Base-by-base conservation (phyloP, 1,140 invertebrate genomes). In the Drosophila chauvacae region DNA sequence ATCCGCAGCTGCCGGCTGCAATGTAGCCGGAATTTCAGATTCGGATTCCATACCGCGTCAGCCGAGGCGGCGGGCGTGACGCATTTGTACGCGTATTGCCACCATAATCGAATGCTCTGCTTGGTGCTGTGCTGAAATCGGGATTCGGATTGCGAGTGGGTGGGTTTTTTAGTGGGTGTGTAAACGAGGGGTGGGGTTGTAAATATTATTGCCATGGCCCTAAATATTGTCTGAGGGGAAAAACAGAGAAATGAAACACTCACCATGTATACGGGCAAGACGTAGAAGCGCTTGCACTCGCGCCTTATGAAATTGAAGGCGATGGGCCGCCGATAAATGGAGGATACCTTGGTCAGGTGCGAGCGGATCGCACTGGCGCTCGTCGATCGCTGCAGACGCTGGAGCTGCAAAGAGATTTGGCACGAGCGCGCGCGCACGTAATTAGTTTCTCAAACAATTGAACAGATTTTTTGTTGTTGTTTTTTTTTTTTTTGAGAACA, bases 81-180 rank as follows among this genome's bases (percentile, higher is more conserved):
- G 68, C 85, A 90, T 48, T 88, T 90, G 55, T 79, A 90, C 35
- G 85, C 85, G 35, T 90, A 90, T 64, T 90, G 85, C 85, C 85
- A 90, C 85, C 85, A 90, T 45, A 90, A 59, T 51, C 85, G 85
- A 37, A 88, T 76, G 61, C 65, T 85, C 35, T 90, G 78, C 64
- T 90, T 90, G 56, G 81, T 76, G 59, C 85, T 90, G 61, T 90
- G 81, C 85, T 90, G 65, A 53, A 70, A 68, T 68, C 51, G 59
- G 70, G n/a, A 80, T 70, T 53, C 53, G 48, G 30, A 61, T 60
- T n/a, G 64, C 13, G 16, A 20, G 18, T 63, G 57, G 63, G 42
- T 62, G 45, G 60, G 37, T 44, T 45, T 55, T 55, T 68, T 28
- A 39, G 33, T 39, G 28, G 44, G 30, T 33, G 33, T 50, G 42